These are phyloP conservation scores for Micropterix aruncella DNA, from an alignment of 2,888 invertebrate species.

Conservation along the genomic window DNA sequence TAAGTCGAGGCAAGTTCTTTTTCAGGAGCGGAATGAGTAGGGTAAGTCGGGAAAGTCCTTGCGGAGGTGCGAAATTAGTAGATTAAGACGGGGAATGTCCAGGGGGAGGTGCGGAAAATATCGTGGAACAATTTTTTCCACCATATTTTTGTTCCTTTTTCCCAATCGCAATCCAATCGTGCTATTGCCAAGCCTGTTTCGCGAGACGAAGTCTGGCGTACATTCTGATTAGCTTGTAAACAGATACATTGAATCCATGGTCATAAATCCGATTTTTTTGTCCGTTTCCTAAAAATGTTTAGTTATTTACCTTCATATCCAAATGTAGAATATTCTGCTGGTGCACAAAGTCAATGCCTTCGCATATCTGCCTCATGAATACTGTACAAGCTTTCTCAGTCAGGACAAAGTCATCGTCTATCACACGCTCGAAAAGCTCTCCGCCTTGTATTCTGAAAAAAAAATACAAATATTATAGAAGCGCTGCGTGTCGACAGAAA, in stretches of 20 bases:
- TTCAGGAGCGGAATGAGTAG: too few species aligned
- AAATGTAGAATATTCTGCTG: constrained; percentile 89
- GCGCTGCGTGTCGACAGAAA: too few species aligned
- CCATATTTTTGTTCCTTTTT: too few species aligned
- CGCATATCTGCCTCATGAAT: constrained; percentile 96
- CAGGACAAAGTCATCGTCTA: constrained; percentile 94
- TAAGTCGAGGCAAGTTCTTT: too few species aligned
- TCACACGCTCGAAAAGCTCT: constrained; percentile 95
- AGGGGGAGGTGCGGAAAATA: too few species aligned
- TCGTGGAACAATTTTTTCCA: too few species aligned
- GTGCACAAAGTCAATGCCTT: constrained; percentile 96
- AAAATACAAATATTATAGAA: constrained; percentile 7
- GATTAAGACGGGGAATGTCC: too few species aligned
- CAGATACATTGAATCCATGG: neutral
- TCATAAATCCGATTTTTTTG: neutral
- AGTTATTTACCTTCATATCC: constrained; percentile 75
- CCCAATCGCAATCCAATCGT: neutral
- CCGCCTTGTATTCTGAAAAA: constrained; percentile 87
- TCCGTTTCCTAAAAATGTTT: neutral
- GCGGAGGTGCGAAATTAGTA: too few species aligned
- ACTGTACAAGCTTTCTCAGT: constrained; percentile 94
- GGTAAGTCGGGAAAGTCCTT: too few species aligned
- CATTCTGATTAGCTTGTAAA: neutral
- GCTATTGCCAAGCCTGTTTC: too few species aligned
- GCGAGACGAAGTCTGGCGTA: too few species aligned